phyloP scores from a whole-genome alignment of 1,140 invertebrate species.

The Homalodisca vitripennis region DNA sequence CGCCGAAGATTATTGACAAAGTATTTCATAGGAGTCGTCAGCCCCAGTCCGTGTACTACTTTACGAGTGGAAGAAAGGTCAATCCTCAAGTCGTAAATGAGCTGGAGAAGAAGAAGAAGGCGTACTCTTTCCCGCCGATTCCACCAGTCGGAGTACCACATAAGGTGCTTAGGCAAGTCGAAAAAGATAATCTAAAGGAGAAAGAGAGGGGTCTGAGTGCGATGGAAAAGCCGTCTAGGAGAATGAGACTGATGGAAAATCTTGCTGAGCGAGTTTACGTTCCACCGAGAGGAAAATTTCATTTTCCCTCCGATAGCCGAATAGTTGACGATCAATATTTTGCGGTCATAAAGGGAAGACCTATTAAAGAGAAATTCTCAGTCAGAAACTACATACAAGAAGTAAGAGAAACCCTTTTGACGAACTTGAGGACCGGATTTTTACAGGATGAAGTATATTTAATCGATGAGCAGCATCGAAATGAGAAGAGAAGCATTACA shows the following conservation, averaged over 20 bases:
- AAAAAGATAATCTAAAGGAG: not conserved
- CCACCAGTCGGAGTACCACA: not conserved
- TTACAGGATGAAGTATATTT: slow-evolving; percentile 16
- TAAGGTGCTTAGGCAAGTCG: not conserved
- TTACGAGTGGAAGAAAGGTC: slow-evolving; percentile 14
- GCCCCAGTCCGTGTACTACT: not conserved
- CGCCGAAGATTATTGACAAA: not conserved
- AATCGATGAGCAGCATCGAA: slow-evolving; percentile 17
- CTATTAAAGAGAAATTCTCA: slow-evolving; percentile 15
- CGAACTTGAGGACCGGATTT: slow-evolving; percentile 20
- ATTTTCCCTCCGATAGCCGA: not conserved
- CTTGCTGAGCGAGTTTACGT: slow-evolving; percentile 13
- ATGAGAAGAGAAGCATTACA: slow-evolving; percentile 18
- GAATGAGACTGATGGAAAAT: slow-evolving; percentile 4
- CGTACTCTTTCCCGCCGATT: not conserved
- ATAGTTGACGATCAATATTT: slow-evolving; percentile 4
- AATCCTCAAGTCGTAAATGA: not conserved
- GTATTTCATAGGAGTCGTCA: slow-evolving; percentile 6
- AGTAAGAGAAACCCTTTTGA: not conserved
- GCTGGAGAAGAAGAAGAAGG: not conserved
- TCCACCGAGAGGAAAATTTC: slow-evolving; percentile 1
- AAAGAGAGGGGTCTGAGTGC: not conserved
- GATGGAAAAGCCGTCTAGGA: slow-evolving; percentile 2
- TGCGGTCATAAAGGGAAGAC: not conserved
- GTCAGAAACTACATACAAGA: slow-evolving; percentile 15